These are phyloP conservation scores for Drosophila varians DNA, from an alignment of 1,140 invertebrate species.

Conservation along the genomic window DNA sequence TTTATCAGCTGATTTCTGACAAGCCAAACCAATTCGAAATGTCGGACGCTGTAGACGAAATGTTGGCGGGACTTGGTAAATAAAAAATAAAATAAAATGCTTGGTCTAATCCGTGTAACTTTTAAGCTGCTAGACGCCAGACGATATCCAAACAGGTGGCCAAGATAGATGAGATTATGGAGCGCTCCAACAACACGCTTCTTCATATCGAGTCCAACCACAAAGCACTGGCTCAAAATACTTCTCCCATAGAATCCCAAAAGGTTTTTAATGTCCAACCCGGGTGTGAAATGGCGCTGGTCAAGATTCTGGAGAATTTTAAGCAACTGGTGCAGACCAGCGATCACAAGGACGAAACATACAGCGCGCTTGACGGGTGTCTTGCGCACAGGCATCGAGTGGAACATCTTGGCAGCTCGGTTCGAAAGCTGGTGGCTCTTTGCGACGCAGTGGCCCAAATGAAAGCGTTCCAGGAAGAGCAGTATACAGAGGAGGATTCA, in stretches of 20 bases:
- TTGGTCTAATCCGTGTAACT: background rate
- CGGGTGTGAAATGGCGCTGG: conserved; percentile 43
- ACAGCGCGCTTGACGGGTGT: conserved; percentile 35
- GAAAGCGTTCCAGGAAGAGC: conserved; percentile 18
- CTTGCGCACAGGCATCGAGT: conserved; percentile 41
- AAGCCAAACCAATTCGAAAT: conserved; percentile 45
- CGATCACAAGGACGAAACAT: conserved; percentile 1
- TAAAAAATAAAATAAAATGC: background rate
- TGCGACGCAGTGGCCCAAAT: conserved; percentile 56
- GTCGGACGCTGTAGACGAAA: conserved; percentile 57
- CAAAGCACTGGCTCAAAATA: conserved; percentile 13
- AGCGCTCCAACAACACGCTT: conserved; percentile 68
- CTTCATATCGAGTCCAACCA: conserved; percentile 59
- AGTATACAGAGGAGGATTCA: conserved; percentile 20
- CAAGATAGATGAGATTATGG: conserved; percentile 61
- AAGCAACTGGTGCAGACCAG: conserved; percentile 32
- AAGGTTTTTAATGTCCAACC: conserved; percentile 41
- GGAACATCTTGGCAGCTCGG: conserved; percentile 54
- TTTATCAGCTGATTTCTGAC: background rate
- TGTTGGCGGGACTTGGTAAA: conserved; percentile 70
- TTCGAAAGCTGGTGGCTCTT: conserved; percentile 66
- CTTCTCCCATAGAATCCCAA: background rate
- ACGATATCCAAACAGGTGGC: conserved; percentile 36
- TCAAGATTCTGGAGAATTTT: conserved; percentile 63
- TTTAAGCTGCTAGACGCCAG: conserved; percentile 33